Evolutionary conservation across 1,140 invertebrate species (phyloP).

Genomic region (Drosophila sproati): DNA sequence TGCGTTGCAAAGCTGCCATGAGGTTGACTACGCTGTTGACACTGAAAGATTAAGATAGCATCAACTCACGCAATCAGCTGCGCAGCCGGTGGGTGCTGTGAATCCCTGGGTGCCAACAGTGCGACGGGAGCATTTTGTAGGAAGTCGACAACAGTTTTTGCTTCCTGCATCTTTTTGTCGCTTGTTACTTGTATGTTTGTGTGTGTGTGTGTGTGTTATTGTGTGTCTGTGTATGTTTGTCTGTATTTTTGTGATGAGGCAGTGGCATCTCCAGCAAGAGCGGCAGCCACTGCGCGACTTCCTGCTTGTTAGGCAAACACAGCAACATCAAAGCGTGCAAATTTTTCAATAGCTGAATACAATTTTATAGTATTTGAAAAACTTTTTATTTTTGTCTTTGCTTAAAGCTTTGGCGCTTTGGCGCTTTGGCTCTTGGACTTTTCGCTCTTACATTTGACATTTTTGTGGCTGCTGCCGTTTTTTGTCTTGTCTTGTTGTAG

Average conservation of each 20-base stretch:
- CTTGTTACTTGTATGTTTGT: slow-evolving; percentile 47
- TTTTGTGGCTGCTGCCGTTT: slow-evolving; percentile 50
- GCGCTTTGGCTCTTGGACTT: slow-evolving; percentile 32
- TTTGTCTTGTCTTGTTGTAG: not conserved
- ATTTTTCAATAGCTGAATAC: slow-evolving; percentile 72
- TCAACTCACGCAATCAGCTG: slow-evolving; percentile 58
- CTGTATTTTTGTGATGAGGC: slow-evolving; percentile 21
- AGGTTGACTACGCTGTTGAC: slow-evolving; percentile 47
- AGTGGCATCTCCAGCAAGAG: slow-evolving; percentile 58
- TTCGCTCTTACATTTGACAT: slow-evolving; percentile 74
- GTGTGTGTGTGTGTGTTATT: slow-evolving; percentile 9
- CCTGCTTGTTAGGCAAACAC: slow-evolving; percentile 78
- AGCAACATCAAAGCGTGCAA: slow-evolving; percentile 59
- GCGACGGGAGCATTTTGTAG: slow-evolving; percentile 32
- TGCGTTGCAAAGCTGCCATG: not conserved
- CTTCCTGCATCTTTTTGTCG: slow-evolving; percentile 79
- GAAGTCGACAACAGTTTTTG: slow-evolving; percentile 73
- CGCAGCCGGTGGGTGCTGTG: slow-evolving; percentile 47
- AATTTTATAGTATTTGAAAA: slow-evolving; percentile 33
- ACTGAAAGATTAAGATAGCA: slow-evolving; percentile 60
- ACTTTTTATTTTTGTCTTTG: slow-evolving; percentile 29
- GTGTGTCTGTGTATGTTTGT: slow-evolving; percentile 1
- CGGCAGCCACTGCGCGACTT: slow-evolving; percentile 54
- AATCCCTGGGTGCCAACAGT: slow-evolving; percentile 47
- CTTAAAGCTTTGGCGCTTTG: slow-evolving; percentile 46